Conservation (phyloP, 2,113 vertebrate species). For the Benitochromis conjunctus region DNA sequence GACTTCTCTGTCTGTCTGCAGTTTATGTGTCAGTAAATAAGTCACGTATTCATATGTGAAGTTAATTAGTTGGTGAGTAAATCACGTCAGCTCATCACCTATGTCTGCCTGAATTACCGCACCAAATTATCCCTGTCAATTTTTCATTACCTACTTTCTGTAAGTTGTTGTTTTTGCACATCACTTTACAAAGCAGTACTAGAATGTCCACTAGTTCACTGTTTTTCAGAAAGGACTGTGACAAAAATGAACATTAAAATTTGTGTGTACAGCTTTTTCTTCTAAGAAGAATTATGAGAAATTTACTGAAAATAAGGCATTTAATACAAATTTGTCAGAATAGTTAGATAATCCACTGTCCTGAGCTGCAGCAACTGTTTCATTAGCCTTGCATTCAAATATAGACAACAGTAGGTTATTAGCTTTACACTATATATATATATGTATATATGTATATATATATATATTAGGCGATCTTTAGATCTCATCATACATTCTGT, state of each 20-base stretch:
- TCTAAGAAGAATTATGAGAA: neutral
- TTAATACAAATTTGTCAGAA: neutral
- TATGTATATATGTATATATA: too few species aligned
- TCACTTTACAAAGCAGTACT: neutral
- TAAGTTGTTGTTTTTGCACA: neutral
- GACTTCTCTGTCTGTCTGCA: slow-evolving; percentile 4
- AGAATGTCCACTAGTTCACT: neutral
- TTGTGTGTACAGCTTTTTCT: neutral
- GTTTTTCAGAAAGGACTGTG: neutral
- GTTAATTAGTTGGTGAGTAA: slow-evolving; percentile 35
- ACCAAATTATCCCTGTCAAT: neutral
- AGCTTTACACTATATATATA: too few species aligned
- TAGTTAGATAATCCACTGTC: neutral
- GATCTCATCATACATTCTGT: neutral
- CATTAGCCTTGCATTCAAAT: neutral
- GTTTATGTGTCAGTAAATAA: slow-evolving; percentile 47
- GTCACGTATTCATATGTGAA: slow-evolving; percentile 34
- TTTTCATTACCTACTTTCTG: neutral
- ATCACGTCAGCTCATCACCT: neutral
- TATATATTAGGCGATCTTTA: slow-evolving; percentile 15
- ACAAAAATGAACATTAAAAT: neutral
- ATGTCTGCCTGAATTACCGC: slow-evolving; percentile 14
- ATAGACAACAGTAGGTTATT: neutral
- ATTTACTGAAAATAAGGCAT: neutral
- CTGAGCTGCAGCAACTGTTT: neutral